phyloP scores from a whole-genome alignment of 2,888 invertebrate genomes.

The Scaptomyza tumidula region DNA sequence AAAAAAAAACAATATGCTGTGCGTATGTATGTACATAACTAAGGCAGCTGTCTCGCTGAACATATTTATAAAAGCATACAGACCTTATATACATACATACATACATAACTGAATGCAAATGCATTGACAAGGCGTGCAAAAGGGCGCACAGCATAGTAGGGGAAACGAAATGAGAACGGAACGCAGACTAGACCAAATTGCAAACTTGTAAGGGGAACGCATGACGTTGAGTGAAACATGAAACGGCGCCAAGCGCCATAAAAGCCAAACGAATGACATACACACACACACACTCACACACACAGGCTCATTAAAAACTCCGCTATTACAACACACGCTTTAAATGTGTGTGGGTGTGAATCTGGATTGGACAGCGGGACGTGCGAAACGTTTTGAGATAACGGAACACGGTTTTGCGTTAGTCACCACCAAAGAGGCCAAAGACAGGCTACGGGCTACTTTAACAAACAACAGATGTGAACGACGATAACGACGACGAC shows the following conservation, averaged over 20 bases:
- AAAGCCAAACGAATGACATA: conserved; percentile 33
- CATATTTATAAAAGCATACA: conserved; percentile 18
- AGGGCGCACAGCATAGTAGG: conserved; percentile 47
- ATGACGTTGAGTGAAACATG: conserved; percentile 57
- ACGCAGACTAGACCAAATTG: conserved; percentile 63
- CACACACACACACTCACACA: conserved; percentile 10
- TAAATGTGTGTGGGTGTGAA: conserved; percentile 44
- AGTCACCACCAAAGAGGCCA: conserved; percentile 61
- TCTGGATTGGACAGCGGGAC: conserved; percentile 50
- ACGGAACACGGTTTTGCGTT: conserved; percentile 72
- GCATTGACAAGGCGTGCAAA: conserved; percentile 29
- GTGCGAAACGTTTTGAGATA: conserved; percentile 71
- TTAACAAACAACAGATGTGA: conserved; percentile 65
- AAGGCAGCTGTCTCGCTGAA: conserved; percentile 48
- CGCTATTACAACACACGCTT: conserved; percentile 49
- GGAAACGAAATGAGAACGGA: conserved; percentile 63
- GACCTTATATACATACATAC: conserved; percentile 2
- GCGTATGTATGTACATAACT: neutral
- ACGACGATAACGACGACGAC: conserved; percentile 12
- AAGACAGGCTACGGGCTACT: conserved; percentile 45
- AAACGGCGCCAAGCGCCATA: conserved; percentile 49
- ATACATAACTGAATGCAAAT: conserved; percentile 25
- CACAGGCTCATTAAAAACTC: conserved; percentile 23
- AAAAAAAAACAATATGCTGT: conserved; percentile 7
- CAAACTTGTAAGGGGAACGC: conserved; percentile 59